phyloP scores from a whole-genome alignment of 2,888 invertebrate species.

The Nomada ferruginata region DNA sequence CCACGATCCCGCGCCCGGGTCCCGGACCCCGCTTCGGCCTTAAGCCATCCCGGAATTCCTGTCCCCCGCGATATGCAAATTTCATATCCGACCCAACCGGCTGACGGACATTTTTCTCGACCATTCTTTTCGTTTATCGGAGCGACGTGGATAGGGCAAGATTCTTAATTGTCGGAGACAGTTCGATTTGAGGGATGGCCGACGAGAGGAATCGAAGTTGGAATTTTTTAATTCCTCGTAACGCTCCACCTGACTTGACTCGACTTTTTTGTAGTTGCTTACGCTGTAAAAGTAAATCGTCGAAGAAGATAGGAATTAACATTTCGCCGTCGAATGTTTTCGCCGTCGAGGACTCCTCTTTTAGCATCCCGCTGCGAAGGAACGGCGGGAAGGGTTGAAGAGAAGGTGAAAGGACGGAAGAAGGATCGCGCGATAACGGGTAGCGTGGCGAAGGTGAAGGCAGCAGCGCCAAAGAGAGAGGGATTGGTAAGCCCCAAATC shows the following conservation, averaged over 20 bases:
- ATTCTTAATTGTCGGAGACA: conserved; percentile 5
- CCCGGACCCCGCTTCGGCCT: conserved; percentile 22
- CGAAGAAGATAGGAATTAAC: no score
- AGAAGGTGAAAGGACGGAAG: conserved; percentile 52
- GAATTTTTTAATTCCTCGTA: no score
- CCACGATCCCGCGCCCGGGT: conserved; percentile 14
- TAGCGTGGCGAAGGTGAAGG: conserved; percentile 60
- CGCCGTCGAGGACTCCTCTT: neutral
- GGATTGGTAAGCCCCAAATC: conserved; percentile 80
- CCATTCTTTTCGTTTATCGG: neutral
- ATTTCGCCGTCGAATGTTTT: no score
- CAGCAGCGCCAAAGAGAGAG: conserved; percentile 64
- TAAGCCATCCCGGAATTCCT: conserved; percentile 48
- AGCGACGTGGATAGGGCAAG: neutral
- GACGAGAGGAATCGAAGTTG: no score
- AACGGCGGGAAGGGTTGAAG: conserved; percentile 18
- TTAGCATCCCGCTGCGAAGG: neutral
- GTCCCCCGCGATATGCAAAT: conserved; percentile 48
- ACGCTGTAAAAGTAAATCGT: no score
- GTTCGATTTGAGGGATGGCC: no score
- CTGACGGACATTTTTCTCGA: conserved; percentile 25
- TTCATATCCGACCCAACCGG: conserved; percentile 32
- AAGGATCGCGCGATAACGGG: conserved; percentile 73
- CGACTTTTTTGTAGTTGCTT: no score
- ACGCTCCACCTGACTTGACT: no score